Evolutionary conservation across 2,888 invertebrate genomes (phyloP).

Genomic region (Drosophila ustulata): DNA sequence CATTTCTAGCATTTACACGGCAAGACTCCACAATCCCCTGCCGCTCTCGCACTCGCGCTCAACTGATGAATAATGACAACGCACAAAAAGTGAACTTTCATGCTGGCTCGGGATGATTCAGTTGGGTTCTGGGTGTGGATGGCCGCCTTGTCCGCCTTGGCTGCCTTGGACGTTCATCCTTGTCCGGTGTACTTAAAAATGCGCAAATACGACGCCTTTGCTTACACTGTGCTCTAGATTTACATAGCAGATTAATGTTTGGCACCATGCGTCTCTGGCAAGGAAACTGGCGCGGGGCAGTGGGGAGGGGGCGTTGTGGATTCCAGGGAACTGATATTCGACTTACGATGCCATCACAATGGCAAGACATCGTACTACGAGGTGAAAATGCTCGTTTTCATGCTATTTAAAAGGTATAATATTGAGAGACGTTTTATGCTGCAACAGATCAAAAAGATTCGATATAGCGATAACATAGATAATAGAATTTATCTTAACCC

Average conservation of each 20-base stretch:
- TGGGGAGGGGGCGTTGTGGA: neutral
- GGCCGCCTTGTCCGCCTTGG: neutral
- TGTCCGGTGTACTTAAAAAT: constrained; percentile 63
- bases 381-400: neutral
- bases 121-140: constrained; percentile 23
- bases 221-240: constrained; percentile 62
- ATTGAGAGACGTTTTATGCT: neutral
- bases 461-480: neutral
- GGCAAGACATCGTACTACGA: neutral
- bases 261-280: constrained; percentile 3
- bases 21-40: constrained; percentile 32
- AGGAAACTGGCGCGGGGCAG: too few relatives aligned
- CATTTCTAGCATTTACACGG: constrained; percentile 56
- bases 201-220: constrained; percentile 66
- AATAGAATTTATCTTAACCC: neutral
- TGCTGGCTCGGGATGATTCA: constrained; percentile 29
- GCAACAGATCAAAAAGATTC: neutral
- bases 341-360: neutral
- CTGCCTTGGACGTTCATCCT: constrained; percentile 36
- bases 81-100: constrained; percentile 72
- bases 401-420: neutral
- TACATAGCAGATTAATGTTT: constrained; percentile 73
- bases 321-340: constrained; percentile 14
- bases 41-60: constrained; percentile 7
- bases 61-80: constrained; percentile 82